These are phyloP conservation scores for Triplophysa dalaica DNA, from an alignment of 2,113 vertebrate species.

Conservation along the genomic window DNA sequence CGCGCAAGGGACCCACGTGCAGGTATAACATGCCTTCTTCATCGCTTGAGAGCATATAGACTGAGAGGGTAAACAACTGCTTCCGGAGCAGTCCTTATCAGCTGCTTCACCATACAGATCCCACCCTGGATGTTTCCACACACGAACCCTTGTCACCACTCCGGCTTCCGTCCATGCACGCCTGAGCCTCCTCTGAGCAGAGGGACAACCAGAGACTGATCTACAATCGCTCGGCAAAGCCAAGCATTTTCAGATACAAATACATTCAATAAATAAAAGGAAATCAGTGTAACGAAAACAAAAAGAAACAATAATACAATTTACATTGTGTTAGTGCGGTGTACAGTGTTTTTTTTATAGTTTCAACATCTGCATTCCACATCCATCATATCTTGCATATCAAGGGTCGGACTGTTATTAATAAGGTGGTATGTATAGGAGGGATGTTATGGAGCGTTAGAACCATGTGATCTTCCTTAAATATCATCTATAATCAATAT, in stretches of 20 bases:
- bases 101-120: constrained; percentile 47
- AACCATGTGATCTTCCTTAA: not conserved
- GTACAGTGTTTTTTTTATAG: constrained; percentile 37
- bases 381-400: constrained; percentile 19
- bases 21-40: constrained; percentile 72
- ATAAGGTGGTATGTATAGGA: not conserved
- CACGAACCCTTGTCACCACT: constrained; percentile 17
- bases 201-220: constrained; percentile 55
- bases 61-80: constrained; percentile 38
- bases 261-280: constrained; percentile 2
- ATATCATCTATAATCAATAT: constrained; percentile 5
- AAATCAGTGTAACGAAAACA: not conserved
- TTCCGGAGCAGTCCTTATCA: constrained; percentile 28
- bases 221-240: constrained; percentile 26
- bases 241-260: constrained; percentile 33
- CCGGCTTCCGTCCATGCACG: constrained; percentile 28
- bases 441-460: not conserved
- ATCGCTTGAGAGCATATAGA: constrained; percentile 22
- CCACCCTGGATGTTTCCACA: constrained; percentile 37
- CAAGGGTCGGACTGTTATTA: constrained; percentile 5
- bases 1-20: constrained; percentile 77
- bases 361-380: constrained; percentile 1
- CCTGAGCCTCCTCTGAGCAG: constrained; percentile 8
- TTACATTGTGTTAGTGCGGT: constrained; percentile 28
- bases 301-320: constrained; percentile 18